Percentiles rank a stretch among this genome's conserved stretches.
These are phyloP conservation scores for Alviniconcha strummeri DNA, from an alignment of 2,888 invertebrate species.

Conservation along the genomic window DNA sequence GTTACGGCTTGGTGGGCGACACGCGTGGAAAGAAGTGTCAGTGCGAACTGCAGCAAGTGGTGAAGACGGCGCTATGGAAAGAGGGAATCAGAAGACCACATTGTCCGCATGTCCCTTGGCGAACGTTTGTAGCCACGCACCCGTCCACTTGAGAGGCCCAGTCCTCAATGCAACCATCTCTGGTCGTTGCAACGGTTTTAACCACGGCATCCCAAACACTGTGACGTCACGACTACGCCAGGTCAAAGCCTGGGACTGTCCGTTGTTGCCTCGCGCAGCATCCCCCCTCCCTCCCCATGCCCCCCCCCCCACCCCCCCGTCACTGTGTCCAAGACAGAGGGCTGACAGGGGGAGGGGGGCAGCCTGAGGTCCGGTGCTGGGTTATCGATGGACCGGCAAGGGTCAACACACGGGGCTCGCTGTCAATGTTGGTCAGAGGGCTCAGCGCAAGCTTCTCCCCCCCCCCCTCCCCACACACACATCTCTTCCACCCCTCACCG, in stretches of 20 bases:
- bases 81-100: background rate
- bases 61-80: too few relatives aligned
- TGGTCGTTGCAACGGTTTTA: background rate
- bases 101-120: background rate
- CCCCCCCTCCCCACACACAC: too few relatives aligned
- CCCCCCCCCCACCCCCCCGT: too few relatives aligned
- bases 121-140: background rate
- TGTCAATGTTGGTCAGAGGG: background rate
- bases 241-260: too few relatives aligned
- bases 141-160: background rate
- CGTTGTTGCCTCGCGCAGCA: too few relatives aligned
- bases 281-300: too few relatives aligned
- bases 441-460: background rate
- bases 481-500: too few relatives aligned
- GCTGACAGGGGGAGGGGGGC: background rate
- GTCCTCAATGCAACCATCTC: background rate
- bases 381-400: background rate
- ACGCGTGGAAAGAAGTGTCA: background rate
- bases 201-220: too few relatives aligned
- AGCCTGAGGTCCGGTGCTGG: background rate
- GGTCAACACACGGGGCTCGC: background rate
- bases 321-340: background rate
- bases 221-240: background rate
- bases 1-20: too few relatives aligned
- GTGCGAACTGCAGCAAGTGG: background rate